Evolutionary conservation across 2,113 vertebrate species (phyloP).

Genomic region (Zeus faber): DNA sequence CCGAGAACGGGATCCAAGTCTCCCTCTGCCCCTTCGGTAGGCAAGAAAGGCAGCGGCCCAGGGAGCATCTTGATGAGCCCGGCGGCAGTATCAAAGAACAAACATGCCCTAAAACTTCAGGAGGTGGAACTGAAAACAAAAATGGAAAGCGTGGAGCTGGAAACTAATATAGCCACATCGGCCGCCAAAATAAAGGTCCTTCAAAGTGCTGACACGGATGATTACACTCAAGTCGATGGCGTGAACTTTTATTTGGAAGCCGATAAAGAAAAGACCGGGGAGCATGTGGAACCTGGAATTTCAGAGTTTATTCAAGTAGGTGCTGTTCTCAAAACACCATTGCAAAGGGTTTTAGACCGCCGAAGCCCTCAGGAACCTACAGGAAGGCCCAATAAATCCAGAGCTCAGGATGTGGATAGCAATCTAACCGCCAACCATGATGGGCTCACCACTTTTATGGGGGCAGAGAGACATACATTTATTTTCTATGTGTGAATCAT

Average conservation of each 20-base stretch:
- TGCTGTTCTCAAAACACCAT: conserved; percentile 1
- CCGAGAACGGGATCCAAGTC: not conserved
- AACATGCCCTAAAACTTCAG: not conserved
- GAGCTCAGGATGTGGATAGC: no score
- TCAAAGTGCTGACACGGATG: not conserved
- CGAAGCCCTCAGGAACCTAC: not conserved
- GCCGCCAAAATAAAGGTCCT: conserved; percentile 1
- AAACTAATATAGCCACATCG: not conserved
- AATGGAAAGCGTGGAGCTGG: conserved; percentile 1
- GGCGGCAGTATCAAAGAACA: not conserved
- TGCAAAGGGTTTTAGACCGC: not conserved
- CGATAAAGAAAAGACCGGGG: not conserved
- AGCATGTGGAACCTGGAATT: not conserved
- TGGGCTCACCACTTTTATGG: no score
- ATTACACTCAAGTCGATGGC: not conserved
- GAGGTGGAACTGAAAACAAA: not conserved
- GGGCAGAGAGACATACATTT: no score
- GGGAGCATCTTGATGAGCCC: not conserved
- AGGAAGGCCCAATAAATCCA: not conserved
- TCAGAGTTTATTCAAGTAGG: conserved; percentile 1
- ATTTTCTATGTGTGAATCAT: not conserved
- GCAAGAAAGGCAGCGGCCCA: not conserved
- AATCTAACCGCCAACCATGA: no score
- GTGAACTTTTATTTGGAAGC: not conserved
- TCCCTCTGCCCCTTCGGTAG: no score